Evolutionary conservation across 1,140 invertebrate genomes (phyloP).

Genomic region (Euborellia annulipes): DNA sequence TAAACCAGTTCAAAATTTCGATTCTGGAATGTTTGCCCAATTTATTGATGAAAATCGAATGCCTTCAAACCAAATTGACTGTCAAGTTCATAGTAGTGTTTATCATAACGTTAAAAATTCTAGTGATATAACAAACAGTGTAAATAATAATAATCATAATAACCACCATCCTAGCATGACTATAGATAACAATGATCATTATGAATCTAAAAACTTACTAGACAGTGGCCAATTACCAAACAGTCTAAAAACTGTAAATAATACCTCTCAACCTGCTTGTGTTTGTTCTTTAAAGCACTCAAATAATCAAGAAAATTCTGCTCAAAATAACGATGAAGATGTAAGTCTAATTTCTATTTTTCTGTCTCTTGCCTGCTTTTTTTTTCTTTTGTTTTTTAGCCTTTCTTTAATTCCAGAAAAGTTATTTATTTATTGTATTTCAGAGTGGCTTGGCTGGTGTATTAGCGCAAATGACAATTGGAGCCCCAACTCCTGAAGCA

Average conservation of each 20-base stretch:
- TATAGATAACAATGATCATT: too few species aligned
- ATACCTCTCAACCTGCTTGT: not conserved
- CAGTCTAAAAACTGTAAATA: not conserved
- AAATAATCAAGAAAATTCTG: conserved; percentile 7
- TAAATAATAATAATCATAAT: conserved; percentile 1
- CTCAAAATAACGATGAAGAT: conserved; percentile 9
- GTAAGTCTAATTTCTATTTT: conserved; percentile 12
- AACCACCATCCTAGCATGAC: conserved; percentile 6
- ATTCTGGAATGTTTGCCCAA: too few species aligned
- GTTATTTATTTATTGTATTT: conserved; percentile 1
- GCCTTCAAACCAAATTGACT: too few species aligned
- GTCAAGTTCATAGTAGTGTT: too few species aligned
- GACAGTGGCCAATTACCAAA: too few species aligned
- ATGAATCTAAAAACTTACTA: too few species aligned
- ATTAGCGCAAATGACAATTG: conserved; percentile 56
- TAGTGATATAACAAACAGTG: too few species aligned
- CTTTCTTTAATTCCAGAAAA: conserved; percentile 20
- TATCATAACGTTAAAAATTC: too few species aligned
- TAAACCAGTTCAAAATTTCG: conserved; percentile 3
- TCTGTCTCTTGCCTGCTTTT: conserved; percentile 6
- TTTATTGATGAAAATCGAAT: too few species aligned
- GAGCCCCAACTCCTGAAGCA: conserved; percentile 38
- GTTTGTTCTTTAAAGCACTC: conserved; percentile 3
- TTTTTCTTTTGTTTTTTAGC: conserved; percentile 8
- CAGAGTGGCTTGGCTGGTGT: conserved; percentile 69